Conservation (phyloP, 2,888 invertebrate species). For the Onchidella celtica region DNA sequence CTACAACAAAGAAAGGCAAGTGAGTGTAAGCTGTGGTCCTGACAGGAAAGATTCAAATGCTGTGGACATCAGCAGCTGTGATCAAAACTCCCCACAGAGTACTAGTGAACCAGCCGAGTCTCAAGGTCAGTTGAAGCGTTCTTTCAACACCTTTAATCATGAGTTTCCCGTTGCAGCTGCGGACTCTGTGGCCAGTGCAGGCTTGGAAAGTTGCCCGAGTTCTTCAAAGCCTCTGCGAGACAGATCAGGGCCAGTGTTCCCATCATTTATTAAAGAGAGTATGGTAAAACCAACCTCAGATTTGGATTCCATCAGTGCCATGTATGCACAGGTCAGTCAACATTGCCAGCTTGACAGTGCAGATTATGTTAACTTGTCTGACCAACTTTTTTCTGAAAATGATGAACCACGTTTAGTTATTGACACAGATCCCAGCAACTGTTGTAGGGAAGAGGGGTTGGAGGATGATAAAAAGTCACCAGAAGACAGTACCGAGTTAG, state of each 20-base stretch:
- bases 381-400: constrained; percentile 24
- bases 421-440: constrained; percentile 25
- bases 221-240: too few relatives aligned
- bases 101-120: too few relatives aligned
- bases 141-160: too few relatives aligned
- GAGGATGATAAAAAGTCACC: neutral
- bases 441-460: neutral
- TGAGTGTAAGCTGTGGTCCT: too few relatives aligned
- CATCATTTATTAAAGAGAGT: neutral
- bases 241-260: constrained; percentile 34
- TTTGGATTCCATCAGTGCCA: constrained; percentile 6
- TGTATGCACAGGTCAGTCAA: constrained; percentile 33
- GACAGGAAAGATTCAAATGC: too few relatives aligned
- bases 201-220: too few relatives aligned
- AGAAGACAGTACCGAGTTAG: neutral
- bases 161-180: too few relatives aligned
- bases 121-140: too few relatives aligned
- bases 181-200: too few relatives aligned
- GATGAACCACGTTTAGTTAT: constrained; percentile 39
- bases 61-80: too few relatives aligned
- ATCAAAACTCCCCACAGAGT: too few relatives aligned
- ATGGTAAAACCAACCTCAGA: neutral
- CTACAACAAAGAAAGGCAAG: too few relatives aligned
- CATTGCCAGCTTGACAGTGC: constrained; percentile 20
- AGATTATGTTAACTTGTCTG: neutral